Base-by-base conservation (phyloP, 2,797 vertebrate species). In the Arrhamphus sclerolepis region DNA sequence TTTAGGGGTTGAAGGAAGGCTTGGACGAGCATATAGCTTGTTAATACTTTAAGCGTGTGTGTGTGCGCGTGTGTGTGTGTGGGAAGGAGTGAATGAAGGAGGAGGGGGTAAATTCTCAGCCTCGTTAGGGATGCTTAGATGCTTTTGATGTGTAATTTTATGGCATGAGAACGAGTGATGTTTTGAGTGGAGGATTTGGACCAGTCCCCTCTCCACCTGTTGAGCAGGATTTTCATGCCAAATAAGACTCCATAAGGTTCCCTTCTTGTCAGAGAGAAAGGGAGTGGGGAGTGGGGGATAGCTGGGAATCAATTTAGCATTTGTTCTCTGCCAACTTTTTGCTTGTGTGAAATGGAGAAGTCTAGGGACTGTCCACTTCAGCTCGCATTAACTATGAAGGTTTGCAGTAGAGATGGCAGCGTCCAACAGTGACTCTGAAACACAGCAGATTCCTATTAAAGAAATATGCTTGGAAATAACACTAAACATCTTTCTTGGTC, bases 101-200 rank as follows among this genome's bases (percentile, higher is more conserved):
- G 57, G 53, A 43, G 57, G 78, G 72, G 19, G 56, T 42, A 22
- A 46, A 64, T 82, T 80, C 81, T 76, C 80, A 81, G 54, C 82
- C 89, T 93, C 62, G 82, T 93, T 92, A 89, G 87, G 66, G 85
- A 79, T 72, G 80, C 87, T 85, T 81, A 69, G 84, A 72, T 66
- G 83, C 87, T 89, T 92, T 92, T 91, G 91, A 91, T 90, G 89
- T 92, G 76, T 89, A 74, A 88, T 90, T 88, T 91, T 81, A 82
- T 80, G 77, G 84, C 89, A 89, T 89, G 86, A 86, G 90, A 92
- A 89, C 61, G 60, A 80, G 75, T 66, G 84, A 84, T 85, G 83
- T 80, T 78, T 86, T 61, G 59, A 82, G 81, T 47, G 56, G 63
- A 75, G 82, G 79, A 84, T 89, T 91, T 88, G 76, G 75, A 80